Conservation (phyloP, 2,888 invertebrate genomes). For the Alcis repandata region DNA sequence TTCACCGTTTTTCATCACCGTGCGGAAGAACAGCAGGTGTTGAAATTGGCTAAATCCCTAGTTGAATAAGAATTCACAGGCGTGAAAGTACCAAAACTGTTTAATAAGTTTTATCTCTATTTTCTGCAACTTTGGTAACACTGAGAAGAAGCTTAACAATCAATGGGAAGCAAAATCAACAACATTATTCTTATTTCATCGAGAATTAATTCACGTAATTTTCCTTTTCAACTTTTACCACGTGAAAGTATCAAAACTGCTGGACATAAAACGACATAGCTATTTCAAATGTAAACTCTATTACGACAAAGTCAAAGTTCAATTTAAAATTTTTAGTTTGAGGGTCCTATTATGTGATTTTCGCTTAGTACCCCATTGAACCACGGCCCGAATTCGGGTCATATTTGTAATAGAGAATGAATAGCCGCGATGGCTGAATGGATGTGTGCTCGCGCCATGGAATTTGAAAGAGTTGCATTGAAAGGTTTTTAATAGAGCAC, state of each 20-base stretch:
- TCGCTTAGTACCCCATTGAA: constrained; percentile 44
- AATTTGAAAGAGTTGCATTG: constrained; percentile 39
- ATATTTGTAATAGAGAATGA: constrained; percentile 61
- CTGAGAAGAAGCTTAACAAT: too few relatives aligned
- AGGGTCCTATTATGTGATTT: constrained; percentile 51
- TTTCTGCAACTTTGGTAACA: too few relatives aligned
- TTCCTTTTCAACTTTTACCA: background rate
- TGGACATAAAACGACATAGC: background rate
- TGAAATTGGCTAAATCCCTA: too few relatives aligned
- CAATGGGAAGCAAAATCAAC: too few relatives aligned
- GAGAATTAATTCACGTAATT: background rate
- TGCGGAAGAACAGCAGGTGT: too few relatives aligned
- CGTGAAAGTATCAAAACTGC: background rate
- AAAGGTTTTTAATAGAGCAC: constrained; percentile 21
- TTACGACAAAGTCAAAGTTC: constrained; percentile 5
- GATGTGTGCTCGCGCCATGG: constrained; percentile 31
- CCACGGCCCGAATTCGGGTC: constrained; percentile 59
- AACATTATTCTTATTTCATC: background rate
- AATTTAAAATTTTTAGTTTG: constrained; percentile 27
- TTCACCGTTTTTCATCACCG: too few relatives aligned
- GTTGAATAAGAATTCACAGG: too few relatives aligned
- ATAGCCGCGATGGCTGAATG: constrained; percentile 52
- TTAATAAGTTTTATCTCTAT: too few relatives aligned
- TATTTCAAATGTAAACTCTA: constrained; percentile 21
- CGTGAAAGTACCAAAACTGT: too few relatives aligned